Evolutionary conservation across 2,113 vertebrate genomes (phyloP).

Genomic region (Pygathrix nemaeus): DNA sequence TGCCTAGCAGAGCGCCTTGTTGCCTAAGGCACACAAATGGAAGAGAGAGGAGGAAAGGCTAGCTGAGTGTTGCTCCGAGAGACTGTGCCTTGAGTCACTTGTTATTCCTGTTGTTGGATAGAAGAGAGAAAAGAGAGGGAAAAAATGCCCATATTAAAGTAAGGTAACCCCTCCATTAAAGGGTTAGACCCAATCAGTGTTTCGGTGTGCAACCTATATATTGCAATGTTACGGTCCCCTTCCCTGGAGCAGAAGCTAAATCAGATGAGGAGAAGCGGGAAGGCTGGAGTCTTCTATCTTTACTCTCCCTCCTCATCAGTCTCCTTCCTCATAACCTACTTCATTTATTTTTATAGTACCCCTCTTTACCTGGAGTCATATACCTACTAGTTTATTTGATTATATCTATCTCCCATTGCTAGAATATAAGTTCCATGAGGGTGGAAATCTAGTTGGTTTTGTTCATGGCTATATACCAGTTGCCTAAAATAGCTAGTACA

Average conservation of each 20-base stretch:
- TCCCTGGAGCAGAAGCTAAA: neutral
- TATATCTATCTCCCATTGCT: neutral
- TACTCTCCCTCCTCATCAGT: neutral
- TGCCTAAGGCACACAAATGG: neutral
- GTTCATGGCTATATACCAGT: neutral
- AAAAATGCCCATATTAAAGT: neutral
- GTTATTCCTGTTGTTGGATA: neutral
- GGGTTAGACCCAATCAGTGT: too few species aligned
- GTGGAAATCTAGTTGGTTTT: neutral
- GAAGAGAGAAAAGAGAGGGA: neutral
- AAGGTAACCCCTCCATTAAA: neutral
- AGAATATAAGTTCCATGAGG: neutral
- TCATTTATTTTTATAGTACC: neutral
- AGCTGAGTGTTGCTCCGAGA: neutral
- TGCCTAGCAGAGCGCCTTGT: neutral
- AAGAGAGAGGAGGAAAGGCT: neutral
- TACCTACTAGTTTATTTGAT: neutral
- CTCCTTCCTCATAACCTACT: neutral
- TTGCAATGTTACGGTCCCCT: fast-evolving
- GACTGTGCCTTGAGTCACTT: neutral
- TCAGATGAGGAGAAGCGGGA: neutral
- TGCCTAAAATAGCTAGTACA: neutral
- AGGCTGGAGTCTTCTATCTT: neutral
- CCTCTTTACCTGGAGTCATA: neutral
- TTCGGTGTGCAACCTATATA: neutral